Percentiles rank a stretch among this genome's conserved stretches.
phyloP scores from a whole-genome alignment of 2,113 vertebrate genomes.

The Ciconia boyciana region DNA sequence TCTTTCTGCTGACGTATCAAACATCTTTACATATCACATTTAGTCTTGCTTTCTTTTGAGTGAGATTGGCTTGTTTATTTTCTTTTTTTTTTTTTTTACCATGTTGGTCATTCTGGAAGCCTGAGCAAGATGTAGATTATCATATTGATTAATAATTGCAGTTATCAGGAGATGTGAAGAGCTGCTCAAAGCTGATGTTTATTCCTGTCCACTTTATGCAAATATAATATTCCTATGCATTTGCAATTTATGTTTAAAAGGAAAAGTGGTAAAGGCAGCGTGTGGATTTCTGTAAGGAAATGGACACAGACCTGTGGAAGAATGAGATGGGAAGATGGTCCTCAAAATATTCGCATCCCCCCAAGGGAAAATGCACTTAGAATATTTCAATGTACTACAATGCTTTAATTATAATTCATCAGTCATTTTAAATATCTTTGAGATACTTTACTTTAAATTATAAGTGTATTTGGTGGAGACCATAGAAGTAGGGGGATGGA shows the following conservation, averaged over 20 bases:
- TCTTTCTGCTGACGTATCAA: background rate
- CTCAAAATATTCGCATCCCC: background rate
- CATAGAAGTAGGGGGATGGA: rapidly evolving
- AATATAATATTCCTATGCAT: background rate
- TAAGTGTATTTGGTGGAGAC: background rate
- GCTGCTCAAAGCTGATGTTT: background rate
- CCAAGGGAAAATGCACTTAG: background rate
- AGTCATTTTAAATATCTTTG: background rate
- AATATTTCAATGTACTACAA: background rate
- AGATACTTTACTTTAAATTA: background rate
- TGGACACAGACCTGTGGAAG: background rate
- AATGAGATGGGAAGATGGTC: background rate
- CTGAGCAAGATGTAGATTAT: background rate
- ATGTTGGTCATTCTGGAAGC: background rate
- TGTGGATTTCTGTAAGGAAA: background rate
- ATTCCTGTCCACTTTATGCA: background rate
- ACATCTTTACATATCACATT: background rate
- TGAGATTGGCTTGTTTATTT: background rate
- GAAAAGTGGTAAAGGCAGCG: background rate
- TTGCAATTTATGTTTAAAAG: background rate
- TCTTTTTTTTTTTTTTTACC: background rate
- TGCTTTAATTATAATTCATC: background rate
- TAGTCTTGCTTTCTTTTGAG: background rate
- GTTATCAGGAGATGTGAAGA: background rate
- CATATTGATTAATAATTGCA: background rate